Evolutionary conservation across 2,113 vertebrate species (phyloP).

Genomic region (Pollachius pollachius): DNA sequence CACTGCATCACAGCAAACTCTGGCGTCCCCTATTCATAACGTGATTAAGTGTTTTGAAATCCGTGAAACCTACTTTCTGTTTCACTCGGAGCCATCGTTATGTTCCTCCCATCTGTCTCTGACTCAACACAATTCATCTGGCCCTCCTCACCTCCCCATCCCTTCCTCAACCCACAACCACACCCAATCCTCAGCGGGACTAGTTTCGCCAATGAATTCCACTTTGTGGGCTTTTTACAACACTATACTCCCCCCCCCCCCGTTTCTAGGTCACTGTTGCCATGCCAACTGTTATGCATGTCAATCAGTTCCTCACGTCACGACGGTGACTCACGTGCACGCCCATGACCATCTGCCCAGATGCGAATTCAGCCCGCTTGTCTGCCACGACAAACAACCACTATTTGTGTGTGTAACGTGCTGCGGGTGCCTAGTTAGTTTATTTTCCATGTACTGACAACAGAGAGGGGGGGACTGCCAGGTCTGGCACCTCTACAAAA

Average conservation of each 20-base stretch:
- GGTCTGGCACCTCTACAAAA: no score
- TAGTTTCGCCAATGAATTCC: not conserved
- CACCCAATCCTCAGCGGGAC: not conserved
- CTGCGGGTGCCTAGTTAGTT: no score
- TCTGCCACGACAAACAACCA: not conserved
- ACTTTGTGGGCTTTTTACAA: conserved; percentile 26
- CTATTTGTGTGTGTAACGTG: no score
- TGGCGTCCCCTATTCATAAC: not conserved
- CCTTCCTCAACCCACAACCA: no score
- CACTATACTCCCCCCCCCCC: conserved; percentile 38
- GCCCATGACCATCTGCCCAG: conserved; percentile 19
- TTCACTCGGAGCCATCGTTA: not conserved
- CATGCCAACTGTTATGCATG: conserved; percentile 48
- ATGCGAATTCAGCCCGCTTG: conserved; percentile 9
- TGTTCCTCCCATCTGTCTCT: no score
- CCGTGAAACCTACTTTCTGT: conserved; percentile 1
- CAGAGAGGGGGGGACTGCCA: no score
- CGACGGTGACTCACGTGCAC: conserved; percentile 44
- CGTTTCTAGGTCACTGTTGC: conserved; percentile 53
- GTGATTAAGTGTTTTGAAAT: conserved; percentile 2
- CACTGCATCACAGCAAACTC: conserved; percentile 11
- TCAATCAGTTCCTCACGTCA: conserved; percentile 38
- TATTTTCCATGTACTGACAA: no score
- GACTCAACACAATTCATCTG: no score
- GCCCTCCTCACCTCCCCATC: no score